phyloP scores from a whole-genome alignment of 2,797 vertebrate species.

The Megaceryle alcyon region DNA sequence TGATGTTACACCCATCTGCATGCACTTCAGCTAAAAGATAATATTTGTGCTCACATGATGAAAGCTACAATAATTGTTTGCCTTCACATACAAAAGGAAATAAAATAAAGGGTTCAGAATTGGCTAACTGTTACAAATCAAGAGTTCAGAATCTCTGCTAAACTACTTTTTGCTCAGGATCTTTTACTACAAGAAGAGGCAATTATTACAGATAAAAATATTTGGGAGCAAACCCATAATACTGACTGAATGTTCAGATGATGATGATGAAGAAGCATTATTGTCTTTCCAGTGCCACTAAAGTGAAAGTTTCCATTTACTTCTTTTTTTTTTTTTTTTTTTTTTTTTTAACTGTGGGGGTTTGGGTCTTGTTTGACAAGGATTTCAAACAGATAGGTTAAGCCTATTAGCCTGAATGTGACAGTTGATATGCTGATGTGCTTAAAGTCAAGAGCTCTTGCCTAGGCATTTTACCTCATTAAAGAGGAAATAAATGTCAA shows the following conservation, averaged over 20 bases:
- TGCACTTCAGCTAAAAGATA: conserved; percentile 17
- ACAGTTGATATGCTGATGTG: conserved; percentile 33
- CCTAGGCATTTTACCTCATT: conserved; percentile 20
- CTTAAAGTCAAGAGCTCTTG: conserved; percentile 43
- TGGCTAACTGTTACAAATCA: conserved; percentile 45
- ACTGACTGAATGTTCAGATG: background rate
- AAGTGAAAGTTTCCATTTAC: background rate
- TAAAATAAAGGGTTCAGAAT: conserved; percentile 43
- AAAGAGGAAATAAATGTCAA: conserved; percentile 52
- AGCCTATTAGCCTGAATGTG: conserved; percentile 28
- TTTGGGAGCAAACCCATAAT: background rate
- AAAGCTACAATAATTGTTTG: conserved; percentile 45
- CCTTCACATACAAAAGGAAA: conserved; percentile 45
- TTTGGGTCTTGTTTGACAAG: background rate
- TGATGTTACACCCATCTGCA: background rate
- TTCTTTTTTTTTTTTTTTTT: background rate
- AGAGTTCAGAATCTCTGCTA: conserved; percentile 26
- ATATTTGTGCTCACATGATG: background rate
- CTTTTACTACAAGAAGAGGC: background rate
- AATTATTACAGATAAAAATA: conserved; percentile 10
- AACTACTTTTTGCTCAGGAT: conserved; percentile 10
- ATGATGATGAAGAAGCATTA: background rate
- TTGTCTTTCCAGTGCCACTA: background rate
- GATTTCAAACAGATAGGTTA: conserved; percentile 6
- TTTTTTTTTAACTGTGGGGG: background rate